These are phyloP conservation scores for Limnodromus scolopaceus DNA, from an alignment of 2,797 vertebrate genomes.

Conservation along the genomic window DNA sequence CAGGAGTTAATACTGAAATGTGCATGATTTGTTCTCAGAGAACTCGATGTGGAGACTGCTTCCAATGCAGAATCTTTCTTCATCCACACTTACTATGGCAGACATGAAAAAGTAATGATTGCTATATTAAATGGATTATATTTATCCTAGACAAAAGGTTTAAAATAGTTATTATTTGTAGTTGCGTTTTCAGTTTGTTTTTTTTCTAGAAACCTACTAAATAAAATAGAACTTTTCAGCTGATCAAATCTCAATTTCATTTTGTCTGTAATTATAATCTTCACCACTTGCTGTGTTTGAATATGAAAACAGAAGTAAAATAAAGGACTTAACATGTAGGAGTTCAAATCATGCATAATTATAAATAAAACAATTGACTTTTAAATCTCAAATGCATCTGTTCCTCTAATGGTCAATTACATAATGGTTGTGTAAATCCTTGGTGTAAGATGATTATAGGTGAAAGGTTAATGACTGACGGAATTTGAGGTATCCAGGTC, in stretches of 20 bases:
- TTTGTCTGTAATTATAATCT: not conserved
- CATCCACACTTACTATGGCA: not conserved
- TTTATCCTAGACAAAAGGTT: not conserved
- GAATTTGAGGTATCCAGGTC: slow-evolving; percentile 43
- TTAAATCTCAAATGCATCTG: slow-evolving; percentile 46
- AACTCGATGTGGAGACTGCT: not conserved
- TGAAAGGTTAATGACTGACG: slow-evolving; percentile 67
- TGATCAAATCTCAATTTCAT: not conserved
- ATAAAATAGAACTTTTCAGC: not conserved
- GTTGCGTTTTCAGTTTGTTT: not conserved
- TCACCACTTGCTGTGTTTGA: not conserved
- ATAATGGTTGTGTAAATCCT: slow-evolving; percentile 67
- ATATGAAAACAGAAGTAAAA: not conserved
- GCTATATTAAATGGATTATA: not conserved
- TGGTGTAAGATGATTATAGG: slow-evolving; percentile 73
- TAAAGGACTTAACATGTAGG: not conserved
- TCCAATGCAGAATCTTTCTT: not conserved
- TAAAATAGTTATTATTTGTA: not conserved
- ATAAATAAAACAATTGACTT: slow-evolving; percentile 50
- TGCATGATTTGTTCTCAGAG: not conserved
- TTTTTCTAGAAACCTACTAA: not conserved
- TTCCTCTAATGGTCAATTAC: slow-evolving; percentile 72
- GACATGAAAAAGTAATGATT: not conserved
- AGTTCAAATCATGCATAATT: not conserved
- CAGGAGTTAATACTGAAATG: not conserved